Conservation (phyloP, 2,113 vertebrate species). For the Microcebus jonahi region DNA sequence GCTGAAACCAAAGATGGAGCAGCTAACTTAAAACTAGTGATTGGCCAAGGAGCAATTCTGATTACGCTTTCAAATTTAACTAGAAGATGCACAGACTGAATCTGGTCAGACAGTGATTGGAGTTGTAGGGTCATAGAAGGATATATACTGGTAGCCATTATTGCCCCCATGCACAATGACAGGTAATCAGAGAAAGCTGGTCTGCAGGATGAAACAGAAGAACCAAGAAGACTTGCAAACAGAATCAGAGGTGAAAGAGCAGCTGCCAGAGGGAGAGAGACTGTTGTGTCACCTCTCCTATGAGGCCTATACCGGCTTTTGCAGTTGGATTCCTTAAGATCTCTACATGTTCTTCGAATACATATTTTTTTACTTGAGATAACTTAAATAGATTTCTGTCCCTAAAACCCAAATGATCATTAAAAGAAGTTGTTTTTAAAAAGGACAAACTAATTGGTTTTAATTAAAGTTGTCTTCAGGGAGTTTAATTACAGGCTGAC, state of each 20-base stretch:
- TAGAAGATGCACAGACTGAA: neutral
- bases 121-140: neutral
- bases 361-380: neutral
- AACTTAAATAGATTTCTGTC: neutral
- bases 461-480: conserved; percentile 54
- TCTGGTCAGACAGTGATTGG: neutral
- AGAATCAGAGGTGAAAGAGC: neutral
- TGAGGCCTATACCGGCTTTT: neutral
- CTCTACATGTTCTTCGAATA: neutral
- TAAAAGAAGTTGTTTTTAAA: neutral
- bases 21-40: neutral
- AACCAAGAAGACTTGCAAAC: neutral
- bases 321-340: neutral
- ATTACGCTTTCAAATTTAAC: neutral
- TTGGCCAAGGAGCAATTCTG: neutral
- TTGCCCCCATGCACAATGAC: neutral
- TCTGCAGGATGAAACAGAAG: neutral
- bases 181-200: neutral
- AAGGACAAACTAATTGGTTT: conserved; percentile 1
- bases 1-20: neutral
- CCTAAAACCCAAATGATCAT: conserved; percentile 5
- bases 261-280: neutral
- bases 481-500: conserved; percentile 16
- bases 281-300: neutral
- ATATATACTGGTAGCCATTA: neutral